Conservation (phyloP, 2,888 invertebrate genomes). For the Slavum lentiscoides region DNA sequence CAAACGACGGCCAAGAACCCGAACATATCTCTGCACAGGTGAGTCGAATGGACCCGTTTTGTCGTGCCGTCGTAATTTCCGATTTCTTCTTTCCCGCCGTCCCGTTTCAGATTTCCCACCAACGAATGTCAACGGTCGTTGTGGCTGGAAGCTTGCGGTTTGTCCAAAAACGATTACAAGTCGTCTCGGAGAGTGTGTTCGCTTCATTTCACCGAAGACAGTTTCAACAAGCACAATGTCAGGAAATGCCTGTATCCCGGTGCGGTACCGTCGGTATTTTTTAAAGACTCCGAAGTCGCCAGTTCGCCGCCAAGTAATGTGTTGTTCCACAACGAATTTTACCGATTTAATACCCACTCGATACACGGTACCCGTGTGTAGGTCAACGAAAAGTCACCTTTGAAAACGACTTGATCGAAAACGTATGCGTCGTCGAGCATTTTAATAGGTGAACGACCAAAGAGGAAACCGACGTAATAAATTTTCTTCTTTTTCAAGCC, state of each 20-base stretch:
- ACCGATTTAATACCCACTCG: no score
- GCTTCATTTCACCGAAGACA: neutral
- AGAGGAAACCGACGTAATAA: no score
- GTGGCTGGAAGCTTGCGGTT: neutral
- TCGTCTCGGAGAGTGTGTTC: constrained; percentile 1
- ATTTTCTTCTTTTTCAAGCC: no score
- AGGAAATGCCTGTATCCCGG: neutral
- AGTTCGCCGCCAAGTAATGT: no score
- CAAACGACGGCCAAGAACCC: neutral
- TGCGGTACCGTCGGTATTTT: neutral
- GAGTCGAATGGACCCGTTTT: neutral
- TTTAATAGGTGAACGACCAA: no score
- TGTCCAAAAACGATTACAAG: neutral
- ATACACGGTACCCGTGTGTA: no score
- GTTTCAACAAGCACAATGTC: neutral
- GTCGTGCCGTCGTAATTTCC: neutral
- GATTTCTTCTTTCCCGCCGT: no score
- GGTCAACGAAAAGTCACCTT: no score
- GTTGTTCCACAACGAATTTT: no score
- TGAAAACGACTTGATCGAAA: no score
- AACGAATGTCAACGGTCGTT: neutral
- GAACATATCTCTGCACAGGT: neutral
- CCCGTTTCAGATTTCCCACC: neutral
- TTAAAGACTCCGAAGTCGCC: no score
- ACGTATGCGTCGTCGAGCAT: no score